These are phyloP conservation scores for Phalacrocorax carbo DNA, from an alignment of 2,113 vertebrate genomes.

Conservation along the genomic window DNA sequence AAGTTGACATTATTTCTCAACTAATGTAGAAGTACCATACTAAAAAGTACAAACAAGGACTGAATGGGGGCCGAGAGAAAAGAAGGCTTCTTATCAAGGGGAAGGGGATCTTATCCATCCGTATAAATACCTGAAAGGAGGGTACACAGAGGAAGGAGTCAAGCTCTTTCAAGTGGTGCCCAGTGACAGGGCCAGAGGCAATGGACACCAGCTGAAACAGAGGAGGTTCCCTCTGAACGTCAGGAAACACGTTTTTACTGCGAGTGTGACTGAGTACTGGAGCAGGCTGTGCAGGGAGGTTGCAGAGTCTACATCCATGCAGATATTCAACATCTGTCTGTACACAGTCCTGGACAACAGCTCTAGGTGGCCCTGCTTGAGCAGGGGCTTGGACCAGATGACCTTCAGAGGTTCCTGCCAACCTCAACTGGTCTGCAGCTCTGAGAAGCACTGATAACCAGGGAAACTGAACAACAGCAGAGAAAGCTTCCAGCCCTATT, in stretches of 20 bases:
- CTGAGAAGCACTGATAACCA: not conserved
- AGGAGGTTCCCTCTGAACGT: not conserved
- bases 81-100: not conserved
- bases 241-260: not conserved
- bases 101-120: not conserved
- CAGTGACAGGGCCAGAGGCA: not conserved
- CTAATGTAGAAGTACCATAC: not conserved
- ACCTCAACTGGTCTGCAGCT: not conserved
- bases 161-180: not conserved
- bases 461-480: not conserved
- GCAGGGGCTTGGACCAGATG: not conserved
- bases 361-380: not conserved
- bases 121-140: not conserved
- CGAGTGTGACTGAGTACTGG: too few relatives aligned
- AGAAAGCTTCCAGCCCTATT: not conserved
- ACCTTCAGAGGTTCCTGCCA: not conserved
- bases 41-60: not conserved
- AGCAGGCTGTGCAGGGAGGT: not conserved
- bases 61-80: not conserved
- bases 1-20: not conserved
- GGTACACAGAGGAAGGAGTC: not conserved
- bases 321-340: not conserved
- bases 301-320: not conserved
- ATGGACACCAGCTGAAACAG: not conserved
- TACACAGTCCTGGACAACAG: not conserved